These are phyloP conservation scores for Ictalurus punctatus DNA, from an alignment of 2,113 vertebrate species.

Conservation along the genomic window DNA sequence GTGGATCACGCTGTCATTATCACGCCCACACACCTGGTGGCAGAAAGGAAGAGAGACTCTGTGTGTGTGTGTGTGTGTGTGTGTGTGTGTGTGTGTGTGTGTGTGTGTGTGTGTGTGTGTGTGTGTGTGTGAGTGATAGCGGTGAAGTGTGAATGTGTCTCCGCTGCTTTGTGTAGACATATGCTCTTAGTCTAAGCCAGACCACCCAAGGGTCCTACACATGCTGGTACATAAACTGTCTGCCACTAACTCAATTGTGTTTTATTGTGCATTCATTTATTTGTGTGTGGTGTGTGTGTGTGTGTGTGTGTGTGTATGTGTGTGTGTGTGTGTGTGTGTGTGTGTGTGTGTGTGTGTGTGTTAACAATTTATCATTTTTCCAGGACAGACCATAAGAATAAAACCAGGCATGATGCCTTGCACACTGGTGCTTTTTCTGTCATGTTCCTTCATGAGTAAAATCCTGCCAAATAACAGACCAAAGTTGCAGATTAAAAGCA, in stretches of 20 bases:
- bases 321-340: neutral
- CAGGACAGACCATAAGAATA: neutral
- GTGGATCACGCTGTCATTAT: constrained; percentile 13
- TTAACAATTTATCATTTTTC: constrained; percentile 4
- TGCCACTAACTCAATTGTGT: constrained; percentile 9
- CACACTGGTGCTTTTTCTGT: constrained; percentile 1
- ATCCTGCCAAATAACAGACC: constrained; percentile 26
- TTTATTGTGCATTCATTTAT: neutral
- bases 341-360: neutral
- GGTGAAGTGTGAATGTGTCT: constrained; percentile 27
- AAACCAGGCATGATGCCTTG: neutral
- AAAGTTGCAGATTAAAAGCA: neutral
- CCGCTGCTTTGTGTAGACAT: constrained; percentile 41
- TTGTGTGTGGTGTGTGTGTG: neutral
- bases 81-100: constrained; percentile 27
- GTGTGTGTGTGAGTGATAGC: constrained; percentile 17
- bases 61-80: constrained; percentile 11
- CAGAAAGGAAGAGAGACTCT: neutral
- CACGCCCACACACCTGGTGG: neutral
- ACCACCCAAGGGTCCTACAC: constrained; percentile 14
- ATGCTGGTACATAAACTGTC: constrained; percentile 25
- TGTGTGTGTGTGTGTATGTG: neutral
- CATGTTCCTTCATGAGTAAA: constrained; percentile 11
- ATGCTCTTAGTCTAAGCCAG: constrained; percentile 32
- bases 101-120: constrained; percentile 4